phyloP scores from a whole-genome alignment of 2,888 invertebrate species.

The Carcina quercana region DNA sequence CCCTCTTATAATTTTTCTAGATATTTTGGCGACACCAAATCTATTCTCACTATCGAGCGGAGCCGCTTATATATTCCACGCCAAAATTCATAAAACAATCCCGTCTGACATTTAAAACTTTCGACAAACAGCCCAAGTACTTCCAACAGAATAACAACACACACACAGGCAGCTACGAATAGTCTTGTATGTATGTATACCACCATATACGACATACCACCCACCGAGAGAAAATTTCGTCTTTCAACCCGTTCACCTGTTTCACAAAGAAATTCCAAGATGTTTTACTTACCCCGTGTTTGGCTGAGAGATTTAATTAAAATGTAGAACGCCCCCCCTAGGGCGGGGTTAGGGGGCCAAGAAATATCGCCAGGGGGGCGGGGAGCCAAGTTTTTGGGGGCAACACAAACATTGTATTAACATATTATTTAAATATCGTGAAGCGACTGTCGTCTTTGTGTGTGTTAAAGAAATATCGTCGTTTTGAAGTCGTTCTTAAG shows the following conservation, averaged over 20 bases:
- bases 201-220: too few species aligned
- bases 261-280: conserved; percentile 60
- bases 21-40: too few species aligned
- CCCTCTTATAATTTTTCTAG: too few species aligned
- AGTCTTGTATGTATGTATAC: too few species aligned
- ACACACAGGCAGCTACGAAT: too few species aligned
- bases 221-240: conserved; percentile 16
- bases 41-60: too few species aligned
- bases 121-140: background rate
- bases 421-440: conserved; percentile 63
- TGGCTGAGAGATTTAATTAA: conserved; percentile 64
- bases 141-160: too few species aligned
- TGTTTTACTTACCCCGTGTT: conserved; percentile 43
- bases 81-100: too few species aligned
- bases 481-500: too few species aligned
- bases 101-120: too few species aligned
- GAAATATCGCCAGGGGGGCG: conserved; percentile 42
- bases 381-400: conserved; percentile 53
- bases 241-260: conserved; percentile 36
- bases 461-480: too few species aligned
- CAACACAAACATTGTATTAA: conserved; percentile 62
- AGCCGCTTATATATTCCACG: too few species aligned
- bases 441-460: background rate
- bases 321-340: conserved; percentile 38
- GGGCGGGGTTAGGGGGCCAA: conserved; percentile 29